Base-by-base conservation (phyloP, 1,140 invertebrate species). In the Acarapis woodi region DNA sequence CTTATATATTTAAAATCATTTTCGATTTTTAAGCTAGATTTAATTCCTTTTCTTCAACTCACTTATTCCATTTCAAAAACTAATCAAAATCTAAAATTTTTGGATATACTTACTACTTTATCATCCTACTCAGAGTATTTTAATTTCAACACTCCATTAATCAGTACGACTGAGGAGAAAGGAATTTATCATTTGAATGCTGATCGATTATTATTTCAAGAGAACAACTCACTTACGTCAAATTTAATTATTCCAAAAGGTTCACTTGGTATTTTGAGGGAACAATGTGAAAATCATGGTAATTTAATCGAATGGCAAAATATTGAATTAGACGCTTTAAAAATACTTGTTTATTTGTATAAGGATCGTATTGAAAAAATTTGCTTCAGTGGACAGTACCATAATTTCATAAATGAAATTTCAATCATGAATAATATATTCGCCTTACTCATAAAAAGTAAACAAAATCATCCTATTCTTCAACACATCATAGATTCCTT, bases 221-320 rank as follows among this genome's bases (percentile, higher is more conserved):
- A 38, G 19, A 3, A 21, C 12, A 21, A 42, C 22, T 15, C 40
- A 19, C n/a, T 40, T n/a, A 22, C 40, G 2, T 3, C 4, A 4
- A 38, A 42, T 23, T 15, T 42, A 19, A 20, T 40, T n/a, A 22
- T 42, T 5, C 3, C 4, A 4, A 38, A 37, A 26, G 21, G 16
- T 25, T 21, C 37, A 2, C 19, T 14, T n/a, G 40, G 40, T 12
- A 18, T n/a, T 2, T 4, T 42, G 9, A 8, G n/a, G 10, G 6
- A 32, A 18, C 5, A 15, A n/a, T n/a, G 23, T 26, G 6, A 23
- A n/a, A 23, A 30, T 14, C 18, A 21, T 3, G 8, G 21, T 14
- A 19, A 32, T n/a, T 3, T 42, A 12, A 32, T 42, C 10, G 18
- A 31, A 33, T 42, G 40, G 40, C 16, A 22, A 15, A 28, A 42